These are phyloP conservation scores for Onthophagus taurus DNA, from an alignment of 1,140 invertebrate genomes.

Conservation along the genomic window DNA sequence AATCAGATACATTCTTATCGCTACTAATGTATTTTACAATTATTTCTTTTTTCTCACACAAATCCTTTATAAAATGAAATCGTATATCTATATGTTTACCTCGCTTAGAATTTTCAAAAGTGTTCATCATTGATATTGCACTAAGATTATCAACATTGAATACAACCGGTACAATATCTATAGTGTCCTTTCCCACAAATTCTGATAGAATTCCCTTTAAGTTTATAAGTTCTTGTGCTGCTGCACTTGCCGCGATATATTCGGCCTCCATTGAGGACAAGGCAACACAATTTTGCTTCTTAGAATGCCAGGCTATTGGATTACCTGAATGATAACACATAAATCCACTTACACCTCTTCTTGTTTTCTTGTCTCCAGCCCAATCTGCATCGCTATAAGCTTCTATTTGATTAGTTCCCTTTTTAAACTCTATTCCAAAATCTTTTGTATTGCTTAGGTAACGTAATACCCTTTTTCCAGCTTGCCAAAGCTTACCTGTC, in stretches of 20 bases:
- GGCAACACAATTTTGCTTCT: conserved; percentile 29
- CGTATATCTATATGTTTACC: conserved; percentile 37
- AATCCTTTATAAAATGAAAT: conserved; percentile 20
- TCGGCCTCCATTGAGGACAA: conserved; percentile 34
- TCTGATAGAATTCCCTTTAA: neutral
- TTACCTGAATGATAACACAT: conserved; percentile 30
- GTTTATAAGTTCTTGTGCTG: conserved; percentile 17
- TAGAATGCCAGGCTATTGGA: conserved; percentile 22
- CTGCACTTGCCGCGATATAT: conserved; percentile 27
- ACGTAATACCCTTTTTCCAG: conserved; percentile 33
- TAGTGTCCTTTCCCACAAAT: neutral
- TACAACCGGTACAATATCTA: neutral
- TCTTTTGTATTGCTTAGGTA: conserved; percentile 38
- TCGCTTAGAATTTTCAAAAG: conserved; percentile 31
- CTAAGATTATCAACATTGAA: conserved; percentile 33
- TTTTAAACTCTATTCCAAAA: conserved; percentile 21
- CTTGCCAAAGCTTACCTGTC: conserved; percentile 2
- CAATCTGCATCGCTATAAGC: conserved; percentile 35
- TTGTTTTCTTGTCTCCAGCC: conserved; percentile 26
- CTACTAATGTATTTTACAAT: neutral
- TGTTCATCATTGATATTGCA: conserved; percentile 32
- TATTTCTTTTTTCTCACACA: neutral
- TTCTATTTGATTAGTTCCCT: conserved; percentile 3
- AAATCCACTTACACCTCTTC: conserved; percentile 33
- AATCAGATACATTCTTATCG: too few species aligned